Percentiles rank a stretch among this genome's conserved stretches.
These are phyloP conservation scores for Heterodera filipjevi DNA, from an alignment of 2,888 invertebrate genomes.

Conservation along the genomic window DNA sequence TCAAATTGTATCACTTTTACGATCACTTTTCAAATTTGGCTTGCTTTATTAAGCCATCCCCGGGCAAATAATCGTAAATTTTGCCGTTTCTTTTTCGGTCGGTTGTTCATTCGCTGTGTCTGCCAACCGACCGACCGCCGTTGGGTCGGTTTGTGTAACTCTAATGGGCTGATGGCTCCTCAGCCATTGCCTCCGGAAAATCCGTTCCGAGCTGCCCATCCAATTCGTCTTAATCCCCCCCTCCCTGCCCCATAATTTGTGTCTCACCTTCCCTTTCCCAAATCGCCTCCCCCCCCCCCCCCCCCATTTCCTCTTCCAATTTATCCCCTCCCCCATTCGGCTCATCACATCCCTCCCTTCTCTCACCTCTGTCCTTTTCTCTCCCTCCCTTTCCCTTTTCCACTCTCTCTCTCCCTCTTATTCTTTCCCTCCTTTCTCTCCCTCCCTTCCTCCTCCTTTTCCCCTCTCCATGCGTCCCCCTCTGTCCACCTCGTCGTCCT, in stretches of 20 bases:
- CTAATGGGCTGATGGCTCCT: background rate
- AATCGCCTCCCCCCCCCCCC: background rate
- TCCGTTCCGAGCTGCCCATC: background rate
- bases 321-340: background rate
- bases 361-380: background rate
- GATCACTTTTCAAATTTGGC: no score
- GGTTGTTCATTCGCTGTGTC: background rate
- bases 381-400: background rate
- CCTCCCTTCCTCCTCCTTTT: background rate
- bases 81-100: background rate
- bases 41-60: background rate
- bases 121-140: background rate
- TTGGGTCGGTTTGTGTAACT: background rate
- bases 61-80: background rate
- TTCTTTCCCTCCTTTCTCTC: background rate
- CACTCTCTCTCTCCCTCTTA: background rate
- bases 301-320: background rate
- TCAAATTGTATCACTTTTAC: background rate
- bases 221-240: slow-evolving; percentile 7
- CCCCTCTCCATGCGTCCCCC: no score
- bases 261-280: background rate
- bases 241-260: slow-evolving; percentile 2
- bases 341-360: background rate
- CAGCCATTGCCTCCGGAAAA: background rate
- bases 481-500: background rate